A percentile compares a stretch with the other conserved stretches of the same genome.
Evolutionary conservation across 2,888 invertebrate genomes (phyloP).

Genomic region (Branchellion lobata): DNA sequence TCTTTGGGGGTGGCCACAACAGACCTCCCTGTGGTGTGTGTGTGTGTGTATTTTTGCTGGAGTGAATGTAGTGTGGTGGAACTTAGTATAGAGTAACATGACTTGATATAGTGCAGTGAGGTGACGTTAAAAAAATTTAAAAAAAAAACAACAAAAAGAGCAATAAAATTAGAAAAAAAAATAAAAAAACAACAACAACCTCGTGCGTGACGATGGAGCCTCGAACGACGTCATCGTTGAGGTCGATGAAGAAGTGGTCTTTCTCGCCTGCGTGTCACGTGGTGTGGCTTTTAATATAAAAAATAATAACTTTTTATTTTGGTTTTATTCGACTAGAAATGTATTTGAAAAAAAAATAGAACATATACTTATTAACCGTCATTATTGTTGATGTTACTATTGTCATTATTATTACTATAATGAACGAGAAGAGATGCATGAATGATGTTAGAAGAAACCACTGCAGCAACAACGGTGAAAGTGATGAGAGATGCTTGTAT

Average conservation of each 20-base stretch:
- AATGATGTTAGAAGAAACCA: no score
- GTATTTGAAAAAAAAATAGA: no score
- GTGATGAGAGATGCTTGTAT: no score
- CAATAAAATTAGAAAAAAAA: no score
- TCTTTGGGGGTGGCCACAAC: conserved; percentile 76
- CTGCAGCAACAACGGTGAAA: no score
- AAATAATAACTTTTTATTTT: not conserved
- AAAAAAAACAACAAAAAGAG: not conserved
- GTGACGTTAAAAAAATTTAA: not conserved
- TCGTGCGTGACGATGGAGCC: conserved; percentile 77
- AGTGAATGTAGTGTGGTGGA: no score
- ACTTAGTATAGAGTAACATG: not conserved
- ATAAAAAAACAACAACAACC: conserved; percentile 55
- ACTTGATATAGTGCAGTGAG: not conserved
- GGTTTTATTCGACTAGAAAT: no score
- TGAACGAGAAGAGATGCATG: no score
- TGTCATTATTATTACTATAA: no score
- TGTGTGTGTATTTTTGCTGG: not conserved
- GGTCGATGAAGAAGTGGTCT: conserved; percentile 76
- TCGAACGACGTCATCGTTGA: conserved; percentile 82
- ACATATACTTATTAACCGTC: no score
- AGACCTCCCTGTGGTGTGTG: conserved; percentile 66
- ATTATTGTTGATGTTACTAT: no score
- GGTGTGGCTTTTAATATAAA: not conserved
- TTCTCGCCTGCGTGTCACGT: conserved; percentile 68